Evolutionary conservation across 2,888 invertebrate genomes (phyloP), one percentile per base, ranked within the genome.

Genomic region (Eretmocerus hayati): DNA sequence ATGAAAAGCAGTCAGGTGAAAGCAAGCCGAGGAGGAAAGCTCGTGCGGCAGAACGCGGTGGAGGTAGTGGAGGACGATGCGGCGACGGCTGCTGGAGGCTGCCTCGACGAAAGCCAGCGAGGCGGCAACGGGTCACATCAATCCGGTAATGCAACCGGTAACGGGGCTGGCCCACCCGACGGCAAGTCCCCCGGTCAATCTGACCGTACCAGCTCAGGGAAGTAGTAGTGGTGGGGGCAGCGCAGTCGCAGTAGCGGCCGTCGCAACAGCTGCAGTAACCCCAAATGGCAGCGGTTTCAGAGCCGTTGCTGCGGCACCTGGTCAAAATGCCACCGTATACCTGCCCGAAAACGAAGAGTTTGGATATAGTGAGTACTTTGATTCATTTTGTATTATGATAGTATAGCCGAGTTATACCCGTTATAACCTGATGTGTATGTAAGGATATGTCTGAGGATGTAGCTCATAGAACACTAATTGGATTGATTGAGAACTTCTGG

Each of bases 331-430:
- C 36, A 22, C 66, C 37, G 63, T 63, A 43, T 63, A 67, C 55
- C 62, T 65, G 50, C 47, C 50, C 37, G 18, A 21, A 9, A 67
- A 65, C 58, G 70, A 70, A 48, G 66, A 69, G 53, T 61, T 70
- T 50, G 67, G 69, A 59, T 65, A 69, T 61, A 64, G 70, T 71
- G 58, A 69, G 70, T 71, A 58, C 44, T 46, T n/a, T 26, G 26
- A 26, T 26, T 26, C 26, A 26, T 26, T 26, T n/a, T n/a, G n/a
- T n/a, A n/a, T n/a, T n/a, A n/a, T n/a, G n/a, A n/a, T n/a, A n/a
- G n/a, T n/a, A n/a, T n/a, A n/a, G n/a, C n/a, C n/a, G n/a, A n/a
- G n/a, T n/a, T n/a, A n/a, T n/a, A n/a, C n/a, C n/a, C n/a, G n/a
- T n/a, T n/a, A n/a, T n/a, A n/a, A n/a, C n/a, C n/a, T n/a, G n/a